Evolutionary conservation across 2,113 vertebrate species (phyloP).

Genomic region (Labrus mixtus): DNA sequence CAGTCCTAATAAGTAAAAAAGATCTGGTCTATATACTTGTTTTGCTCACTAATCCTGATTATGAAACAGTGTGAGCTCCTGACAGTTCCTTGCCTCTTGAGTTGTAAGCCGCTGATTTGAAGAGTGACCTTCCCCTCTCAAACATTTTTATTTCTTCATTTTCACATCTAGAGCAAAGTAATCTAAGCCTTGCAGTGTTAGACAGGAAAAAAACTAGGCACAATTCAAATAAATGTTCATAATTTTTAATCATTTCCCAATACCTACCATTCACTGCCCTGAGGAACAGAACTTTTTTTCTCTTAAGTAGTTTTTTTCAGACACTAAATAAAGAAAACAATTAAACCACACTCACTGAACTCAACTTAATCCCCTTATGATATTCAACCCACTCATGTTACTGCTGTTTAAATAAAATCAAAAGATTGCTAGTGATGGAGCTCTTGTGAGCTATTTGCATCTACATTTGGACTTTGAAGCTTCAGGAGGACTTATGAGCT

Average conservation of each 20-base stretch:
- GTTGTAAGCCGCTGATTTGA: neutral
- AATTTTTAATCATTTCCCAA: neutral
- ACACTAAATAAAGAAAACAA: neutral
- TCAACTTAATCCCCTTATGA: neutral
- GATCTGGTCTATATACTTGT: neutral
- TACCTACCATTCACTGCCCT: neutral
- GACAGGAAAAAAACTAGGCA: too few species aligned
- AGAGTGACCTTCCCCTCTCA: neutral
- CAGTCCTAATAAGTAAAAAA: too few species aligned
- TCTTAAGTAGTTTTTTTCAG: neutral
- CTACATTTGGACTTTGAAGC: too few species aligned
- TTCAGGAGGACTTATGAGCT: too few species aligned
- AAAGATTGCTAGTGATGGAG: neutral
- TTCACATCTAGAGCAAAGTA: too few species aligned
- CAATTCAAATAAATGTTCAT: too few species aligned
- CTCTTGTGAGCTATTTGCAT: neutral
- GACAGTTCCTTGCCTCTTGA: neutral
- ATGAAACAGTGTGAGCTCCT: neutral
- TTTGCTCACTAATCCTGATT: neutral
- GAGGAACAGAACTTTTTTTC: neutral
- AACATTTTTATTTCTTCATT: too few species aligned
- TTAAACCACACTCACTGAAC: neutral
- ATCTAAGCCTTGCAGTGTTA: too few species aligned
- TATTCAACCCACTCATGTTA: neutral
- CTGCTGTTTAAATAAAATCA: neutral